These are phyloP conservation scores for Rhynchotus rufescens DNA, from an alignment of 2,797 vertebrate species.

Conservation along the genomic window DNA sequence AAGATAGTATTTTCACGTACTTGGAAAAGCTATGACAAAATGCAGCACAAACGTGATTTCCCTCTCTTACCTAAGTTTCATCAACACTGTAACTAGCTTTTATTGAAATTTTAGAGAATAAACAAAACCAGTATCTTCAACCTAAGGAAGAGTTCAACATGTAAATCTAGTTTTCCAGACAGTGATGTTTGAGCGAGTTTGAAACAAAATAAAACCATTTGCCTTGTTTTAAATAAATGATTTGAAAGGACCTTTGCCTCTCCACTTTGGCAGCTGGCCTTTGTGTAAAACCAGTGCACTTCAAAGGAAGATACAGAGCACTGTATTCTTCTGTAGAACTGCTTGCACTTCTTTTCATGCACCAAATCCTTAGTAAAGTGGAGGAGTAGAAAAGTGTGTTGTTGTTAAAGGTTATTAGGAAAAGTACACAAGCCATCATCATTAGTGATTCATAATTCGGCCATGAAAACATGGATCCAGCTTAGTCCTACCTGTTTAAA, in stretches of 20 bases:
- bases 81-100: background rate
- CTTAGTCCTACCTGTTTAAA: background rate
- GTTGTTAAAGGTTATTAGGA: conserved; percentile 16
- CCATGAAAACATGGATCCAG: conserved; percentile 3
- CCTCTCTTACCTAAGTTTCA: background rate
- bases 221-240: background rate
- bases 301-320: background rate
- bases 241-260: background rate
- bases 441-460: conserved; percentile 7
- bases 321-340: background rate
- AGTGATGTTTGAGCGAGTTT: background rate
- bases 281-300: background rate
- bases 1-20: background rate
- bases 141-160: background rate
- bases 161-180: background rate
- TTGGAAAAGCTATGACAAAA: background rate
- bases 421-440: background rate
- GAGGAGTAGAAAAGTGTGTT: background rate
- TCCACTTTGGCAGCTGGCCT: background rate
- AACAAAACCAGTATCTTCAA: background rate
- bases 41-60: background rate
- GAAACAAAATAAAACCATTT: conserved; percentile 9
- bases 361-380: background rate
- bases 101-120: background rate
- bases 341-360: background rate